Evolutionary conservation across 2,888 invertebrate species (phyloP).

Genomic region (Bimastos eiseni): DNA sequence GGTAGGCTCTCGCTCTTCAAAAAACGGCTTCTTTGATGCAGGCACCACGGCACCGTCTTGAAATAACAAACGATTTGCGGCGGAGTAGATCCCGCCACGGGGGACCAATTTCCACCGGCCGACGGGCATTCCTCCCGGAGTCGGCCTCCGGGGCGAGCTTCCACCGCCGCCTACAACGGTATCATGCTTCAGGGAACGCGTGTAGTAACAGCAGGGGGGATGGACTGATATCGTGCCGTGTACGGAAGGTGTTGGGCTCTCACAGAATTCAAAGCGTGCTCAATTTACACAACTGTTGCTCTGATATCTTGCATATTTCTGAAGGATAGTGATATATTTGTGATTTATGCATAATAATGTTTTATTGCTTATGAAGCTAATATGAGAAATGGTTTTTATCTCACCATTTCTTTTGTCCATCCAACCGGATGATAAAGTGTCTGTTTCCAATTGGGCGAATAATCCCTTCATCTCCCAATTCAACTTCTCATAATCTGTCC

Average conservation of each 20-base stretch:
- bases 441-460: too few relatives aligned
- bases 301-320: background rate
- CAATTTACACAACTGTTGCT: background rate
- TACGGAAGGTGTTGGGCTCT: background rate
- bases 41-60: background rate
- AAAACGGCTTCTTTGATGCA: background rate
- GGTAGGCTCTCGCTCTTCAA: background rate
- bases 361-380: background rate
- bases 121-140: background rate
- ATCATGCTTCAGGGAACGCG: conserved; percentile 7
- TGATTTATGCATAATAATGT: background rate
- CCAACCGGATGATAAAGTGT: background rate
- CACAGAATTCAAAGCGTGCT: background rate
- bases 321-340: background rate
- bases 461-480: background rate
- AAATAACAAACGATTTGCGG: conserved; percentile 18
- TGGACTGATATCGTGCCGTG: background rate
- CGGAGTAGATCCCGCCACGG: background rate
- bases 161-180: background rate
- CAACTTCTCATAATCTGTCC: background rate
- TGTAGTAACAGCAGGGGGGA: background rate
- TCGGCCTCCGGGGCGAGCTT: background rate
- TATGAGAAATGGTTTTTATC: background rate
- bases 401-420: background rate
- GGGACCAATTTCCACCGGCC: conserved; percentile 21